Evolutionary conservation across 2,113 vertebrate genomes (phyloP), one percentile per base, ranked within the genome.

Genomic region (Noctilio leporinus): DNA sequence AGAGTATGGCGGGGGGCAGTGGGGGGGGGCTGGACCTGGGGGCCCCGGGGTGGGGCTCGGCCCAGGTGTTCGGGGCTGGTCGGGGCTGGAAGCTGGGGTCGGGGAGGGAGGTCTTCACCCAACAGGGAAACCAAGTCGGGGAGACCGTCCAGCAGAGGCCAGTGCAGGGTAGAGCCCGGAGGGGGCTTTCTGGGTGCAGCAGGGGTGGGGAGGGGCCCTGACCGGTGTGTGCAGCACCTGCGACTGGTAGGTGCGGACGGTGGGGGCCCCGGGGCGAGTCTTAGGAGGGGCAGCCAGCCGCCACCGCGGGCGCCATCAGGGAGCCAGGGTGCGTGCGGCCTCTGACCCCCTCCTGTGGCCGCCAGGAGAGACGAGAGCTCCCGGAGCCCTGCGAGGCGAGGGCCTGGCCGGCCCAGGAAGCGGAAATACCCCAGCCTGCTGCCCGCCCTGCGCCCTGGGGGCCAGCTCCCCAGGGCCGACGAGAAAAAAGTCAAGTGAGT

Each of bases 361-460:
- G 4, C 35, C 98, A 99, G 99, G 98, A 99, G 99, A 90, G 99
- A 99, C 0, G 99, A 99, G 98, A 99, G 98, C 93, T 99, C 99
- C 1, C 98, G 99, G 53, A 99, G 99, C 96, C 99, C 99, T 0
- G 99, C 99, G 0, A 98, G 99, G 12, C 98, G 99, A 1, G 99
- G 99, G 9, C 99, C 99, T 0, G 99, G 99, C 6, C 98, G 99
- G 95, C 99, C 99, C 0, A 98, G 99, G 97, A 99, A 99, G 95
- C 98, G 99, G 91, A 99, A 99, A 89, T 98, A 98, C 96, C 97
- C 97, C 89, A 98, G 97, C 57, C 85, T 98, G 0, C 97, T 98
- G 76, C 91, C 98, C 85, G 49, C 97, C 94, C 97, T 98, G 97
- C 96, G 98, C 81, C 92, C 98, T 78, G 96, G 91, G 6, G 76